Conservation (phyloP, 2,888 invertebrate species). For the Molorchus minor region DNA sequence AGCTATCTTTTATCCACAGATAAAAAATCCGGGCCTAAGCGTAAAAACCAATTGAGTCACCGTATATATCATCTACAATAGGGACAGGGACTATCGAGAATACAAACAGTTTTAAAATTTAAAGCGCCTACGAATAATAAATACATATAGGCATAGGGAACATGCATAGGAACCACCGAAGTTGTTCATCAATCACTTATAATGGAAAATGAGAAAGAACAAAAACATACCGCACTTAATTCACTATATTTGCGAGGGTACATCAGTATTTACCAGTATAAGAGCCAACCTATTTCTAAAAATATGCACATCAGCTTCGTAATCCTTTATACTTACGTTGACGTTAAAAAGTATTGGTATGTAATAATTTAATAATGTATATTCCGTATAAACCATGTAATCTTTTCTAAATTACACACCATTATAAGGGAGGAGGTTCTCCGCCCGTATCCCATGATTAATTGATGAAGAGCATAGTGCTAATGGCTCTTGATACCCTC, state of each 20-base stretch:
- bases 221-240: not conserved
- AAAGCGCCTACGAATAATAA: too few species aligned
- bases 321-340: constrained; percentile 14
- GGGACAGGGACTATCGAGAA: not conserved
- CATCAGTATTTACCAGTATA: too few species aligned
- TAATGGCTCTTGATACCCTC: constrained; percentile 60
- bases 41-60: too few species aligned
- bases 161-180: not conserved
- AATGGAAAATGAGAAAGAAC: not conserved
- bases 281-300: not conserved
- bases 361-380: constrained; percentile 60
- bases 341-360: constrained; percentile 52
- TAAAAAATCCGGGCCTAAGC: too few species aligned
- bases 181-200: not conserved
- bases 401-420: constrained; percentile 62
- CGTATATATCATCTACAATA: too few species aligned
- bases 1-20: too few species aligned
- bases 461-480: constrained; percentile 58
- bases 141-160: too few species aligned
- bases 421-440: constrained; percentile 58
- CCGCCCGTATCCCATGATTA: constrained; percentile 57
- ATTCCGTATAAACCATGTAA: constrained; percentile 61
- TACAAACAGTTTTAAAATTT: not conserved
- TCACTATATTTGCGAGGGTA: not conserved
- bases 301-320: not conserved